Percentiles rank a stretch among this genome's conserved stretches.
These are phyloP conservation scores for Aphelocoma californica DNA, from an alignment of 2,797 vertebrate genomes.

Conservation along the genomic window DNA sequence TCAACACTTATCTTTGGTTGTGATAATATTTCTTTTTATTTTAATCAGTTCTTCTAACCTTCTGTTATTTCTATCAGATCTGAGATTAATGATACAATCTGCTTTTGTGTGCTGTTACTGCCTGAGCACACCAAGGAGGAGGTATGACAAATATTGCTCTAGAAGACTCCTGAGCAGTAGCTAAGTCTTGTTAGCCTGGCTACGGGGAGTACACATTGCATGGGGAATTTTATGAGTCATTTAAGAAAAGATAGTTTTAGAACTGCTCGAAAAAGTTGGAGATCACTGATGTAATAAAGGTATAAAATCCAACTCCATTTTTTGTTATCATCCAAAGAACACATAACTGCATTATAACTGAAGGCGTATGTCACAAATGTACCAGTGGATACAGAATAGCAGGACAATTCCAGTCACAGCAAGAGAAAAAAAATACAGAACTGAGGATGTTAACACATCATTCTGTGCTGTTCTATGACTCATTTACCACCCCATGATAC, in stretches of 20 bases:
- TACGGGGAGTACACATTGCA: neutral
- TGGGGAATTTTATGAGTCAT: neutral
- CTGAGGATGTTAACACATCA: neutral
- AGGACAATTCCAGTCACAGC: neutral
- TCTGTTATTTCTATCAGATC: neutral
- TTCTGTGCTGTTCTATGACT: slow-evolving; percentile 10
- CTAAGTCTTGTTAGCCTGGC: neutral
- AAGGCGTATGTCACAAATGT: neutral
- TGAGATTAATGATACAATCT: slow-evolving; percentile 2
- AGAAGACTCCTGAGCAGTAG: neutral
- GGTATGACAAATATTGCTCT: neutral
- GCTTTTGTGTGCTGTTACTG: neutral
- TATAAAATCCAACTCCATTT: neutral
- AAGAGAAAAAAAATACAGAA: neutral
- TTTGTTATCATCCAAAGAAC: neutral
- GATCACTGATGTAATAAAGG: neutral
- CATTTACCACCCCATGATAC: slow-evolving; percentile 19
- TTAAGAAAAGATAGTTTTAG: neutral
- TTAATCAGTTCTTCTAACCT: neutral
- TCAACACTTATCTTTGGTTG: neutral
- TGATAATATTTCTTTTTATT: slow-evolving; percentile 12
- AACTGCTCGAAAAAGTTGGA: neutral
- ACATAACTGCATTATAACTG: neutral
- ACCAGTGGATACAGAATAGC: neutral
- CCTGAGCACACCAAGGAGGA: neutral